These are phyloP conservation scores for Pseudococcus longispinus DNA, from an alignment of 2,888 invertebrate species.

Conservation along the genomic window DNA sequence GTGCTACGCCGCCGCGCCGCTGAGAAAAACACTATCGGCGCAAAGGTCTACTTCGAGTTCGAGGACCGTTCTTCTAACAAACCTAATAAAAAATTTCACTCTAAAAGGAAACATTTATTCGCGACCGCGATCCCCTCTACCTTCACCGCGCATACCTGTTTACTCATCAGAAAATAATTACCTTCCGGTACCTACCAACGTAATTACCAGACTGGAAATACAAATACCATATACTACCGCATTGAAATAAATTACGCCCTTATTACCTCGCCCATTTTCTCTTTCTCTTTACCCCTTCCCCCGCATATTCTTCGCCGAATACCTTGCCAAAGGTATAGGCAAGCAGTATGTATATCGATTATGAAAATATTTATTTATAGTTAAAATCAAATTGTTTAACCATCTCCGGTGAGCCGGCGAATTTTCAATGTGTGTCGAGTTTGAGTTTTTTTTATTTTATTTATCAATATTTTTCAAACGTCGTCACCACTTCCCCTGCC, in stretches of 20 bases:
- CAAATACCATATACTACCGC: neutral
- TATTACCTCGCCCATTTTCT: neutral
- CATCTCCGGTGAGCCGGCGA: neutral
- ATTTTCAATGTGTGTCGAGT: neutral
- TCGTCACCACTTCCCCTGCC: too few relatives aligned
- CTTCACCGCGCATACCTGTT: too few relatives aligned
- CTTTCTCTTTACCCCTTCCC: neutral
- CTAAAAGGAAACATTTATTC: too few relatives aligned
- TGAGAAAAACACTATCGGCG: too few relatives aligned
- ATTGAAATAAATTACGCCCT: neutral
- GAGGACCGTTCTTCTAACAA: too few relatives aligned
- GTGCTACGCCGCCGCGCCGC: too few relatives aligned
- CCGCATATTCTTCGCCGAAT: too few relatives aligned
- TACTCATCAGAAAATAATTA: neutral
- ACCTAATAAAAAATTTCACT: too few relatives aligned
- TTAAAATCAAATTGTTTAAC: neutral
- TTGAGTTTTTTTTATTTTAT: neutral
- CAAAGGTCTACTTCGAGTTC: too few relatives aligned
- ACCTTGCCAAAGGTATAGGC: neutral
- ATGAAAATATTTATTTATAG: constrained; percentile 4
- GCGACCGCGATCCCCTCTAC: too few relatives aligned
- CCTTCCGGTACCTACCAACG: neutral
- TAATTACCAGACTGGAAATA: neutral
- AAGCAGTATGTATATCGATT: neutral
- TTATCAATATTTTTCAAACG: neutral